Conservation (phyloP, 2,888 invertebrate genomes). For the Eumacrocentrus americanus region DNA sequence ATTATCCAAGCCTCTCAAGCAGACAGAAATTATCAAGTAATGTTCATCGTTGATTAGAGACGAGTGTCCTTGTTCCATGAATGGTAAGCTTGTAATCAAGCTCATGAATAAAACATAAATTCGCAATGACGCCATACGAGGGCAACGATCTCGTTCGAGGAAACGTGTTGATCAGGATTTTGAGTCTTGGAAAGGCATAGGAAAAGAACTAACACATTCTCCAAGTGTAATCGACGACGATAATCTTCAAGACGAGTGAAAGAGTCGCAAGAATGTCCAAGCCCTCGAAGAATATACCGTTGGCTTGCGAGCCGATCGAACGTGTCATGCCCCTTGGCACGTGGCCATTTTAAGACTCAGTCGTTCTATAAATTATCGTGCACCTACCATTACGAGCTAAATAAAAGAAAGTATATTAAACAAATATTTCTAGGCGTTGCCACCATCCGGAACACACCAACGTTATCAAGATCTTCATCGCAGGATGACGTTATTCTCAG, state of each 20-base stretch:
- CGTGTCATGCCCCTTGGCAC: slow-evolving; percentile 25
- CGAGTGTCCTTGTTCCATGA: neutral
- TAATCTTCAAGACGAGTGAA: neutral
- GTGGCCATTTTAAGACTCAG: slow-evolving; percentile 7
- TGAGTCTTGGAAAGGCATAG: slow-evolving; percentile 16
- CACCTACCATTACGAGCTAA: too few species aligned
- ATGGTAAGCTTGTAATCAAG: neutral
- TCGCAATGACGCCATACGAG: neutral
- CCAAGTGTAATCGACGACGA: slow-evolving; percentile 5
- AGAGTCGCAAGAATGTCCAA: slow-evolving; percentile 11
- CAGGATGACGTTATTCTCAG: slow-evolving; percentile 48
- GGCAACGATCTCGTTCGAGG: slow-evolving; percentile 19
- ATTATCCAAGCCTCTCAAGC: too few species aligned
- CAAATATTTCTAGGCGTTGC: slow-evolving; percentile 42
- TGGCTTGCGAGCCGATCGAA: slow-evolving; percentile 11
- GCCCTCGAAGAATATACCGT: slow-evolving; percentile 9
- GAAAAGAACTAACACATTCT: slow-evolving; percentile 14
- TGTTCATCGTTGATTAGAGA: neutral
- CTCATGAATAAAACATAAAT: slow-evolving; percentile 22
- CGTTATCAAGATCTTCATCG: slow-evolving; percentile 41
- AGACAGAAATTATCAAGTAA: neutral
- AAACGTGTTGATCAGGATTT: slow-evolving; percentile 18
- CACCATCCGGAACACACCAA: slow-evolving; percentile 54
- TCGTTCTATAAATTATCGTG: too few species aligned
- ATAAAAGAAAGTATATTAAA: too few species aligned